Evolutionary conservation across 2,797 vertebrate species (phyloP), one percentile per base, ranked within the genome.

Genomic region (Thalassophryne amazonica): DNA sequence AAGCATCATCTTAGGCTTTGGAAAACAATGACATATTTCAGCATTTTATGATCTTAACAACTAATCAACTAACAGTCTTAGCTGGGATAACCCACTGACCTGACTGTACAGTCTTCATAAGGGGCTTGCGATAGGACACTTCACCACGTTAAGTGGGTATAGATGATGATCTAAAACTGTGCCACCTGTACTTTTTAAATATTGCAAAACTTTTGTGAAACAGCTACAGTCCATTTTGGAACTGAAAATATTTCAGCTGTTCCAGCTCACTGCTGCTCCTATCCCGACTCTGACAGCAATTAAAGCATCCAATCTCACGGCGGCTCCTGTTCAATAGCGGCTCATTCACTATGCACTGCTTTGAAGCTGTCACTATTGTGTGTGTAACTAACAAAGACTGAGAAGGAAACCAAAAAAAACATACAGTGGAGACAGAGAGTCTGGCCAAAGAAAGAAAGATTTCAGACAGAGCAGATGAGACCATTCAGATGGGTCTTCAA

Each of bases 221-320:
- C 41, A 23, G 19, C 27, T 31, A 24, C 28, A 1, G 25, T 5
- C 11, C 16, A 0, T 64, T 69, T 64, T 54, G 57, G 54, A 67
- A 55, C 55, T n/a, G n/a, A 65, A 79, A 58, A 62, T 21, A 37
- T 39, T 52, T 69, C 42, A 56, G 57, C 45, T 54, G 59, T 54
- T 75, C 29, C 22, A 35, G 54, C 60, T 65, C 18, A 19, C 59
- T 48, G 50, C 56, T 73, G 55, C 60, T 63, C 61, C 73, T 71
- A 58, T 62, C 53, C 41, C 24, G 24, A 61, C 39, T 57, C 64
- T 71, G 67, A 74, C 76, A 69, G 73, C 76, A 83, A 83, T 81
- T 80, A 80, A 72, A 71, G 57, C 67, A 28, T 29, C 39, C 23
- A 42, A 29, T 60, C 73, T 76, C 66, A 40, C 69, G 6, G 13